Percentiles rank a stretch among this genome's conserved stretches.
Evolutionary conservation across 2,113 vertebrate species (phyloP).

Genomic region (Orientallactaga bullata): DNA sequence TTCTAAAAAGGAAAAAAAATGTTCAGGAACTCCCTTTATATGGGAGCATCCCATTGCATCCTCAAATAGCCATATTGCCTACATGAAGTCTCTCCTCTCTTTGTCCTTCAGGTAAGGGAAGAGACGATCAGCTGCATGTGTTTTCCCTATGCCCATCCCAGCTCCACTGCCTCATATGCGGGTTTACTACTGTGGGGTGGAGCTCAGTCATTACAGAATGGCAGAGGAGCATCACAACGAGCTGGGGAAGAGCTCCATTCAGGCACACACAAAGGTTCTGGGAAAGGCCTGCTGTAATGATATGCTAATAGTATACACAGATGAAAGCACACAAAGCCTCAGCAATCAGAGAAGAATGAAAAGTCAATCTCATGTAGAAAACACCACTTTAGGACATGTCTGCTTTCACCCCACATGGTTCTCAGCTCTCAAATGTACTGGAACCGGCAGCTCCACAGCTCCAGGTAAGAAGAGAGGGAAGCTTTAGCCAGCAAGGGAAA

Average conservation of each 20-base stretch:
- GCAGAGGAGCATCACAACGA: background rate
- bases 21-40: background rate
- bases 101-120: background rate
- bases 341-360: background rate
- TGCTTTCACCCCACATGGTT: background rate
- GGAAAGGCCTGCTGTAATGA: background rate
- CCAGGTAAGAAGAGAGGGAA: background rate
- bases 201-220: conserved; percentile 17
- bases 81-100: background rate
- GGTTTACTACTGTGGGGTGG: conserved; percentile 21
- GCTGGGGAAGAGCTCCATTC: background rate
- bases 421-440: background rate
- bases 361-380: background rate
- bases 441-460: background rate
- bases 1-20: background rate
- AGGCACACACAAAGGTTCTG: background rate
- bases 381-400: background rate
- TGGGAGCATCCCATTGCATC: background rate
- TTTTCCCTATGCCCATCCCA: background rate
- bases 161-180: background rate
- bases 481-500: background rate
- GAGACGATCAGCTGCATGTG: background rate
- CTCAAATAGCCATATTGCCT: background rate
- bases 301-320: background rate
- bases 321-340: background rate